Evolutionary conservation across 1,140 invertebrate genomes (phyloP).

Genomic region (Philaenus spumarius): DNA sequence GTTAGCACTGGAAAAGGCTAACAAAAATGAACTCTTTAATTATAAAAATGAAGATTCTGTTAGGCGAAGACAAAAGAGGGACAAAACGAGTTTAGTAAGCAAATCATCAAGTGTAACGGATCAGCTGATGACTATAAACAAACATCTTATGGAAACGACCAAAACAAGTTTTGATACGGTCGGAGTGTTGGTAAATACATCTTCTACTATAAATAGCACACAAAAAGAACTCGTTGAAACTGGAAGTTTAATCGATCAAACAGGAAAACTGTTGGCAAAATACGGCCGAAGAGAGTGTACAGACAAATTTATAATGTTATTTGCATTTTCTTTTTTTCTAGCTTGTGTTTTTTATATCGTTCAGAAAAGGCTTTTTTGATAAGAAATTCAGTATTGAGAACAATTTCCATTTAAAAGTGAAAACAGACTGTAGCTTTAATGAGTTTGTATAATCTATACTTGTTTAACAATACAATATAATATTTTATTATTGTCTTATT

Average conservation of each 20-base stretch:
- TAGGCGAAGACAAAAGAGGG: conserved; percentile 43
- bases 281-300: conserved; percentile 91
- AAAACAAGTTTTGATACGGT: conserved; percentile 78
- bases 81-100: conserved; percentile 56
- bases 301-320: conserved; percentile 84
- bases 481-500: no score
- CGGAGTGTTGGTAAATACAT: conserved; percentile 52
- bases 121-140: conserved; percentile 72
- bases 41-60: conserved; percentile 47
- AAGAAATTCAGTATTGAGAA: conserved; percentile 3
- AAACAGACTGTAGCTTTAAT: no score
- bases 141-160: conserved; percentile 77
- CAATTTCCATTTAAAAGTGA: no score
- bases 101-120: conserved; percentile 69
- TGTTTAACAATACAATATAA: no score
- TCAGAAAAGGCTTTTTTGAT: conserved; percentile 78
- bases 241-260: conserved; percentile 77
- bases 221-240: conserved; percentile 80
- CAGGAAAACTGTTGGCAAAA: conserved; percentile 85
- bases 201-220: conserved; percentile 52
- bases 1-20: conserved; percentile 63
- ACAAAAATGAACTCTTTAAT: conserved; percentile 60
- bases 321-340: conserved; percentile 89
- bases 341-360: conserved; percentile 87
- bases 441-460: no score